Base-by-base conservation (phyloP, 1,140 invertebrate species). In the Oryctes rhinoceros region DNA sequence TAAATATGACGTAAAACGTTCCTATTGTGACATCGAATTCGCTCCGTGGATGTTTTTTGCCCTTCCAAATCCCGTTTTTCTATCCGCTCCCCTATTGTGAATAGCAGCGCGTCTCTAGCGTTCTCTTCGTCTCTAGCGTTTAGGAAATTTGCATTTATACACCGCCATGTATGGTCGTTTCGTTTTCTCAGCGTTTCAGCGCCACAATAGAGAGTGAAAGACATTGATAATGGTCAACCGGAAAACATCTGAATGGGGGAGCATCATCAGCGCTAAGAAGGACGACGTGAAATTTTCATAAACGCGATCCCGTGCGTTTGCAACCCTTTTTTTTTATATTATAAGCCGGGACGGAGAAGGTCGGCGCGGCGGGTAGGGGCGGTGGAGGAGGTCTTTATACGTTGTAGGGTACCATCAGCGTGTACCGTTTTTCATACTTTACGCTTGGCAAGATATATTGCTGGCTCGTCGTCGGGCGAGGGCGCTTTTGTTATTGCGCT, bases 201-300 rank as follows among this genome's bases (percentile, higher is more conserved):
- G 18, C 15, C 7, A 59, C 15, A 59, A 59, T 59, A 59, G 53
- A 18, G n/a, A 6, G 53, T 4, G 53, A 59, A 59, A 59, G 53
- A n/a, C 53, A 59, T 59, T 59, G 53, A 59, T 59, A 59, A 59
- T 59, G 53, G 53, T 59, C 53, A 59, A 59, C 53, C 53, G 53
- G 53, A 59, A 59, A 59, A 59, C 53, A 18, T 59, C 53, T n/a
- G 53, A 59, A 59, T 18, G 53, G 53, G 15, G n/a, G 39, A 59
- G 53, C n/a, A 59, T 59, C 53, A 59, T 59, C 53, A n/a, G 18
- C 53, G 53, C 53, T 59, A n/a, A 59, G 53, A 59, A 15, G 53
- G 18, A 59, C 15, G 15, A 59, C 53, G 53, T 59, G 18, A 59
- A 59, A 59, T 59, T 59, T 59, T 59, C 53, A 59, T 59, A 59